Base-by-base conservation (phyloP, 2,888 invertebrate genomes). In the Eudasyphora cyanicolor region DNA sequence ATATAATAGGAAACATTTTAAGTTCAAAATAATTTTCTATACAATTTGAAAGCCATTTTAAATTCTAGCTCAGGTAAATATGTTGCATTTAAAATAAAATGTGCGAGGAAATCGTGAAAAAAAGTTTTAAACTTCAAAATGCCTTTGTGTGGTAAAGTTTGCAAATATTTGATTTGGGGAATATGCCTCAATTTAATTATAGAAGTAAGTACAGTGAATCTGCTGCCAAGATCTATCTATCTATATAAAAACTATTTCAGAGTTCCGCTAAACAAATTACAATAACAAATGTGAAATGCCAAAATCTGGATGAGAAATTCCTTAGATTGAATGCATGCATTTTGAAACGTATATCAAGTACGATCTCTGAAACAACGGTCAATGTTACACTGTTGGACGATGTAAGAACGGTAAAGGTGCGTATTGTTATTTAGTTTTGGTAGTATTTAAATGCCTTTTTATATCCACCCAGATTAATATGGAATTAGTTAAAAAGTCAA, bases 391-490 rank as follows among this genome's bases (percentile, higher is more conserved):
- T 73, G 32, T 6, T 24, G 4, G 10, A n/a, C 3, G 54, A 57
- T 3, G 10, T 73, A 14, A n/a, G 12, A 17, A 21, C 17, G 14
- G 19, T 12, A 3, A 12, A 12, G 12, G 54, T 57, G 29, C 19
- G 71, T 73, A 38, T 10, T 38, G 8, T 38, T 3, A 8, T n/a
- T n/a, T n/a, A n/a, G n/a, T n/a, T n/a, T n/a, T n/a, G n/a, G n/a
- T n/a, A n/a, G n/a, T n/a, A n/a, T n/a, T n/a, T n/a, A n/a, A n/a
- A n/a, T n/a, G n/a, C n/a, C n/a, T n/a, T n/a, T n/a, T n/a, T n/a
- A n/a, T n/a, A n/a, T n/a, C n/a, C n/a, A n/a, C n/a, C n/a, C n/a
- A 67, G 42, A 42, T 38, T 24, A 67, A 67, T 5, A 5, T 67
- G 24, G 19, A 8, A 12, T 42, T 67, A 1, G 17, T 21, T 5